Evolutionary conservation across 2,888 invertebrate species (phyloP), one percentile per base, ranked within the genome.

Genomic region (Mythimna pallens): DNA sequence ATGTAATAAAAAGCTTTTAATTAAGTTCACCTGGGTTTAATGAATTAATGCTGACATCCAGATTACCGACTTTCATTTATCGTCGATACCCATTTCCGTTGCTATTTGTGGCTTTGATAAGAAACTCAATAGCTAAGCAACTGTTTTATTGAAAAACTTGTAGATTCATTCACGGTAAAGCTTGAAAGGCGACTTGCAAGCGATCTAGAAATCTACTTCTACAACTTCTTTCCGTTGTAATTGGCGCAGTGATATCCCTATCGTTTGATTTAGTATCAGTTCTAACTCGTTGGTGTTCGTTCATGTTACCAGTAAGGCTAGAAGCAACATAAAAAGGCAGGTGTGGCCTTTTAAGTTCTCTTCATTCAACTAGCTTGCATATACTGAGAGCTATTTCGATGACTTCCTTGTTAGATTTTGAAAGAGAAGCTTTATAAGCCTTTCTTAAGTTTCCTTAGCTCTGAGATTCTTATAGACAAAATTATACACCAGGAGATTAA

Each of bases 41-140:
- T 25, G 25, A 25, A 25, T 25, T 50, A 58, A 82, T 69, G 62
- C 76, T 72, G 57, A 69, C 59, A 78, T 81, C 70, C 57, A 72
- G 74, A 80, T 74, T 22, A 59, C 65, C 47, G 54, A 79, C 83
- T 87, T 81, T 85, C 79, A 81, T 77, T 76, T 68, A 77, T 70
- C 61, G 62, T 52, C 64, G 65, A 76, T 79, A 76, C 73, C 65
- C 77, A 84, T 81, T 80, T 79, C 82, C 77, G 77, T 58, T 43
- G 17, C 79, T 83, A 75, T 87, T 77, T 80, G 70, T 69, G 34
- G 75, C 59, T 30, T 55, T 77, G 76, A 84, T 81, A 86, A 78
- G 84, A 85, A 86, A 84, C 70, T 67, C 9, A 64, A 63, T 47
- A 22, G 62, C 34, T 17, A 22, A 52, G 64, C 66, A 8, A 72